These are phyloP conservation scores for Oncorhynchus tshawytscha DNA, from an alignment of 2,113 vertebrate genomes.

Conservation along the genomic window DNA sequence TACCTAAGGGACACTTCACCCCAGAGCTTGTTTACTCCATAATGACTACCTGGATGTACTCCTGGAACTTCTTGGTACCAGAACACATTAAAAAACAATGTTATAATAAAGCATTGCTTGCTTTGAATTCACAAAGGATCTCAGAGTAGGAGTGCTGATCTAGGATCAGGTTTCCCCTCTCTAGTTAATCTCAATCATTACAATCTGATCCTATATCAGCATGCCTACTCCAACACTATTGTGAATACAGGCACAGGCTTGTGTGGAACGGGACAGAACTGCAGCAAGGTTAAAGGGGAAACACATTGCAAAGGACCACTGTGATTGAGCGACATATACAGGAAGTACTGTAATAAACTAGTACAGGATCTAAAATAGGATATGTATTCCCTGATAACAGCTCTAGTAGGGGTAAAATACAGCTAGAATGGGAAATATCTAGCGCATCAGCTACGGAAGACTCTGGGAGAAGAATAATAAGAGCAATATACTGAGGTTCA, in stretches of 20 bases:
- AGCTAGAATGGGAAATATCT: neutral
- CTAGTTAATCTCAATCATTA: too few relatives aligned
- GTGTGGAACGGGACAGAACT: neutral
- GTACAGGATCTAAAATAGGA: neutral
- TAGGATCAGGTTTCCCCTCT: too few relatives aligned
- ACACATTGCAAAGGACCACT: neutral
- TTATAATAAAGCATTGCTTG: too few relatives aligned
- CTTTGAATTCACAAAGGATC: neutral
- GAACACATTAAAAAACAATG: too few relatives aligned
- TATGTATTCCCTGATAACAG: neutral
- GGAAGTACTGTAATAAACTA: neutral
- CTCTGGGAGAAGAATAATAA: neutral
- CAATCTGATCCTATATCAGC: too few relatives aligned
- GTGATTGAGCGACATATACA: neutral
- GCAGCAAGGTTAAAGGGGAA: neutral
- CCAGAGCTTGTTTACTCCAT: too few relatives aligned
- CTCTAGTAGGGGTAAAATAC: neutral
- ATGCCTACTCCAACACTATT: too few relatives aligned
- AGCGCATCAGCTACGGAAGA: neutral
- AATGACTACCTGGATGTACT: slow-evolving; percentile 79
- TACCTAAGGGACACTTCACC: too few relatives aligned
- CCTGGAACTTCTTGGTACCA: slow-evolving; percentile 80
- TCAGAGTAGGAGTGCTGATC: too few relatives aligned
- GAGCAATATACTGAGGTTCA: neutral
- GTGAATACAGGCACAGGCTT: too few relatives aligned